phyloP scores from a whole-genome alignment of 2,797 vertebrate species.

The Artibeus jamaicensis region DNA sequence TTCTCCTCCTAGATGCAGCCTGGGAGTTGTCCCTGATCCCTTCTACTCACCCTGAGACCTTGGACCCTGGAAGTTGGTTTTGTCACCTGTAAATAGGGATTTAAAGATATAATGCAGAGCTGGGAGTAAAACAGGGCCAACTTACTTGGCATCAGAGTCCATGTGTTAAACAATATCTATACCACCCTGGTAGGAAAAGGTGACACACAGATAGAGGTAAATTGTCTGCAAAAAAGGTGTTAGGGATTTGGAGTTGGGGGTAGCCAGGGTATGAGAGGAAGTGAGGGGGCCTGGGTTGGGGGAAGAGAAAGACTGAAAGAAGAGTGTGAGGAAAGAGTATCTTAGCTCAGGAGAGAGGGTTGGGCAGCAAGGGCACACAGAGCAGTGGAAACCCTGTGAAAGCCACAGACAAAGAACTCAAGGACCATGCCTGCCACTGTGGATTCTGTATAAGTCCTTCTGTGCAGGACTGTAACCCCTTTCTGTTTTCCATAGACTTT shows the following conservation, averaged over 20 bases:
- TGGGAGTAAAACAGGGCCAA: background rate
- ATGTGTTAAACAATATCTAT: too few species aligned
- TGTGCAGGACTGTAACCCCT: background rate
- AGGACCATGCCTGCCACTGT: too few species aligned
- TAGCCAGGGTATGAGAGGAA: background rate
- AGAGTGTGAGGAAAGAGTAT: background rate
- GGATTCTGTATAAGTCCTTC: background rate
- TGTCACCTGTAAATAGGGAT: background rate
- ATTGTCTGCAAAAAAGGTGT: background rate
- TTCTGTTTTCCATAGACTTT: background rate
- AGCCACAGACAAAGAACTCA: background rate
- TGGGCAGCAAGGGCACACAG: background rate
- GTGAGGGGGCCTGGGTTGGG: background rate
- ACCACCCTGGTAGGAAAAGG: background rate
- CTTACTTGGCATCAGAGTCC: background rate
- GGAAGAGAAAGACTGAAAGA: background rate
- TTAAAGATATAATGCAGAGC: background rate
- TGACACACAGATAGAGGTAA: background rate
- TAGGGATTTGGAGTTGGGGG: background rate
- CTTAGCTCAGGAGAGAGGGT: background rate
- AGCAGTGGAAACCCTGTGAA: background rate
- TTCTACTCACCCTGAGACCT: background rate
- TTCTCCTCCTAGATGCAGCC: background rate
- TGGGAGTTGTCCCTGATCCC: background rate
- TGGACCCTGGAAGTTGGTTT: background rate